Conservation (phyloP, 2,797 vertebrate genomes). For the Micromesistius poutassou region DNA sequence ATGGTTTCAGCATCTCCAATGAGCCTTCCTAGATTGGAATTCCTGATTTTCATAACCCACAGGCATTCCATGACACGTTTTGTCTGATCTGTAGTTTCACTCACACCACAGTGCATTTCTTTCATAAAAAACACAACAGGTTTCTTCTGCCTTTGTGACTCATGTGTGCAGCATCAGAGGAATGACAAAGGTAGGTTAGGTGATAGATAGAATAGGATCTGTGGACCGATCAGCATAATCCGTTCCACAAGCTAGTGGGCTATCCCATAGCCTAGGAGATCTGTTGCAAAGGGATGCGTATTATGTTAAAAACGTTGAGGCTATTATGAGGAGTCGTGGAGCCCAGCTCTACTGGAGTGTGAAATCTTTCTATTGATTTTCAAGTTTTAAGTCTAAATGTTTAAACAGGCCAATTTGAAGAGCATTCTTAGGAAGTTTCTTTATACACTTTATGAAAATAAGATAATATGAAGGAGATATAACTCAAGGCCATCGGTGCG, state of each 20-base stretch:
- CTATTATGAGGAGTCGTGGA: background rate
- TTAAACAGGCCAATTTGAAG: background rate
- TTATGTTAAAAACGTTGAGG: background rate
- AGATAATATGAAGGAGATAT: background rate
- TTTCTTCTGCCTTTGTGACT: slow-evolving; percentile 48
- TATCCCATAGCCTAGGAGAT: background rate
- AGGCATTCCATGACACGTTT: slow-evolving; percentile 38
- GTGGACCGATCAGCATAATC: background rate
- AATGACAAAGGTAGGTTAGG: slow-evolving; percentile 35
- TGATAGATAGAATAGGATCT: background rate
- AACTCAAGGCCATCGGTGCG: background rate
- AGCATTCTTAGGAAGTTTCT: background rate
- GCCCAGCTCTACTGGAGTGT: background rate
- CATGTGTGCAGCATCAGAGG: slow-evolving; percentile 45
- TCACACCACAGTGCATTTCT: slow-evolving; percentile 28
- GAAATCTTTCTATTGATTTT: background rate
- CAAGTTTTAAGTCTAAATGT: background rate
- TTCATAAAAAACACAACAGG: slow-evolving; percentile 2
- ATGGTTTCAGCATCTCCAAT: slow-evolving; percentile 11
- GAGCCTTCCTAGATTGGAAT: slow-evolving; percentile 51
- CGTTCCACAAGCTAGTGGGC: background rate
- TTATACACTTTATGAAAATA: background rate
- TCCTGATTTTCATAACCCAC: slow-evolving; percentile 46
- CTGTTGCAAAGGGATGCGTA: background rate
- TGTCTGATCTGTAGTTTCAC: background rate